phyloP scores from a whole-genome alignment of 2,113 vertebrate species.

The Limnothrissa miodon region DNA sequence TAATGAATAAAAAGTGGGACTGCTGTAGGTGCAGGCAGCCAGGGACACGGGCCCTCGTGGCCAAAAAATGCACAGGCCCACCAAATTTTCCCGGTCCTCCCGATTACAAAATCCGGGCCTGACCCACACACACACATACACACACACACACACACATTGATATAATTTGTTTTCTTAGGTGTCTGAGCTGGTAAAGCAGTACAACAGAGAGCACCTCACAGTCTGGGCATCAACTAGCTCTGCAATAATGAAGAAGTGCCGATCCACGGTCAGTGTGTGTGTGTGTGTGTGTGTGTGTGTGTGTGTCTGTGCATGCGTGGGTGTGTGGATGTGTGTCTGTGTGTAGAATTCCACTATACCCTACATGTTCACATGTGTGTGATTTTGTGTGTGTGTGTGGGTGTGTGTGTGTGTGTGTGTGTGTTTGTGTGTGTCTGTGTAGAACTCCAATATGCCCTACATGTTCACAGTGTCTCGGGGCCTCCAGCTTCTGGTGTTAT shows the following conservation, averaged over 20 bases:
- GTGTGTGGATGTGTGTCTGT: too few species aligned
- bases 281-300: neutral
- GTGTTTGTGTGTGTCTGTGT: constrained; percentile 20
- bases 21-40: too few species aligned
- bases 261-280: constrained; percentile 15
- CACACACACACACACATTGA: neutral
- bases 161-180: constrained; percentile 57
- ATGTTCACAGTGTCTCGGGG: constrained; percentile 68
- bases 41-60: too few species aligned
- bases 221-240: constrained; percentile 75
- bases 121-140: too few species aligned
- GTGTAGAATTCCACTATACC: too few species aligned
- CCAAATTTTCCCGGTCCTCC: too few species aligned
- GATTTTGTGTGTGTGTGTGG: neutral
- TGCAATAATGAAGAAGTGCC: constrained; percentile 72
- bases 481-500: constrained; percentile 62
- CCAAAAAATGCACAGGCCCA: too few species aligned
- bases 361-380: neutral
- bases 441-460: constrained; percentile 80
- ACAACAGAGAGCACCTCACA: constrained; percentile 58
- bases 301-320: too few species aligned
- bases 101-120: too few species aligned
- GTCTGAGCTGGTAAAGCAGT: constrained; percentile 71
- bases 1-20: too few species aligned
- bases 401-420: constrained; percentile 15